Percentiles rank a stretch among this genome's conserved stretches.
Evolutionary conservation across 1,140 invertebrate species (phyloP).

Genomic region (Eulimnadia texana): DNA sequence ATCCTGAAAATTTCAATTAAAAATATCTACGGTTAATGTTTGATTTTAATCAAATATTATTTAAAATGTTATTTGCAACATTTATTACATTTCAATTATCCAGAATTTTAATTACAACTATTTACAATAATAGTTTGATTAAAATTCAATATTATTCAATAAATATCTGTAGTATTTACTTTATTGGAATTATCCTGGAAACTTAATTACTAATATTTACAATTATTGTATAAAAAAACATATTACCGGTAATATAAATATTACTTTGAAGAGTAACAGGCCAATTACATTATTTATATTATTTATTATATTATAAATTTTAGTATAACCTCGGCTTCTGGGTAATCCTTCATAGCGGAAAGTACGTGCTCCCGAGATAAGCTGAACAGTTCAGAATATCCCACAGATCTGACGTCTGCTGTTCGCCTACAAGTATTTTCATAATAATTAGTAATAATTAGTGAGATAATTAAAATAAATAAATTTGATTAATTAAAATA

Average conservation of each 20-base stretch:
- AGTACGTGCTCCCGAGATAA: slow-evolving; percentile 87
- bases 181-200: neutral
- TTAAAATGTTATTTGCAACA: neutral
- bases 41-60: neutral
- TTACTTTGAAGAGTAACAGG: no score
- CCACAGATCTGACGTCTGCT: slow-evolving; percentile 87
- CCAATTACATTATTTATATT: no score
- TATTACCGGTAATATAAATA: no score
- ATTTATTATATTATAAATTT: no score
- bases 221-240: no score
- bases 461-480: neutral
- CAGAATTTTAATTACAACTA: no score
- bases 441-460: no score
- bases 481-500: neutral
- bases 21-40: neutral
- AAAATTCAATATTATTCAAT: neutral
- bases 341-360: slow-evolving; percentile 89
- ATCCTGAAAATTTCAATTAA: slow-evolving; percentile 23
- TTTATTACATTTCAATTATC: neutral
- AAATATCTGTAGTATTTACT: neutral
- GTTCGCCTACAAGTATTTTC: slow-evolving; percentile 67
- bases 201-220: no score
- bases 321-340: slow-evolving; percentile 92
- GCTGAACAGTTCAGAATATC: slow-evolving; percentile 90
- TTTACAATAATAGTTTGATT: neutral